Conservation (phyloP, 2,888 invertebrate species). For the Troides oblongomaculatus region DNA sequence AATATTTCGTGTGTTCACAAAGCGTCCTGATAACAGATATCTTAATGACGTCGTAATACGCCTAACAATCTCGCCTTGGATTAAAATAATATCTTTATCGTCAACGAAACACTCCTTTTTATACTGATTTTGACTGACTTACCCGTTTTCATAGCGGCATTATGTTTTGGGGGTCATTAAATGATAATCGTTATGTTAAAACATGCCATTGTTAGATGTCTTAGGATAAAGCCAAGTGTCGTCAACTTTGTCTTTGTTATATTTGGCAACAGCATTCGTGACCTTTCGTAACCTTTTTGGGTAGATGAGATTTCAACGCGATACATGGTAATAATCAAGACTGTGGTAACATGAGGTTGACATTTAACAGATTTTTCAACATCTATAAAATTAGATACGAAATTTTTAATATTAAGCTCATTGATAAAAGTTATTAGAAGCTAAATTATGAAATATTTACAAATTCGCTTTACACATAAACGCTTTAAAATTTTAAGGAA, state of each 20-base stretch:
- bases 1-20: constrained; percentile 56
- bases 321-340: too few species aligned
- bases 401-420: too few species aligned
- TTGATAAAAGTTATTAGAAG: too few species aligned
- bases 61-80: constrained; percentile 46
- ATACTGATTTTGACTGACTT: constrained; percentile 49
- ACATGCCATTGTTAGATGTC: constrained; percentile 17
- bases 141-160: constrained; percentile 48
- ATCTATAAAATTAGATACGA: too few species aligned
- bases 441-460: too few species aligned
- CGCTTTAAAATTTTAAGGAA: too few species aligned
- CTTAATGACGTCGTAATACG: constrained; percentile 63
- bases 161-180: constrained; percentile 44
- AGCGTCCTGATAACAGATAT: constrained; percentile 62
- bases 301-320: too few species aligned
- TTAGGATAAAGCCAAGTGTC: constrained; percentile 16
- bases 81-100: constrained; percentile 62
- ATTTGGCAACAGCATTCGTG: constrained; percentile 9
- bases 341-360: too few species aligned
- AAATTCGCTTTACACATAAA: too few species aligned
- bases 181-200: constrained; percentile 35
- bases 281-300: neutral
- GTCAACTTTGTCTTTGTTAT: constrained; percentile 9
- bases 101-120: constrained; percentile 55
- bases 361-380: too few species aligned